These are phyloP conservation scores for Tribolium castaneum DNA, from an alignment of 1,140 invertebrate genomes.

Conservation along the genomic window DNA sequence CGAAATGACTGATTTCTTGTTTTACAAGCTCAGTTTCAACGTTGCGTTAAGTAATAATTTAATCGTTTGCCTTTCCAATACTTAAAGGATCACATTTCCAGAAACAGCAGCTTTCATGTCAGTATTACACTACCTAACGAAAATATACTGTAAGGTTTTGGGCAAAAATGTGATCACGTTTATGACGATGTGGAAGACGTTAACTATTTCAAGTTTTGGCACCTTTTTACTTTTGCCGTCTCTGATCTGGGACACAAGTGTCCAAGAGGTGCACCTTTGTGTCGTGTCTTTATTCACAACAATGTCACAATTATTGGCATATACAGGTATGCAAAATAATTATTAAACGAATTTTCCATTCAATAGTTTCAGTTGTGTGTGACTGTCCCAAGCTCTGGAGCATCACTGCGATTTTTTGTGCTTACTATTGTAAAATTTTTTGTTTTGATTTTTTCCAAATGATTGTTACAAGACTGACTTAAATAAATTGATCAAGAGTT, in stretches of 20 bases:
- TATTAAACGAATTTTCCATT: background rate
- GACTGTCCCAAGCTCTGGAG: constrained; percentile 59
- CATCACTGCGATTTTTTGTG: constrained; percentile 55
- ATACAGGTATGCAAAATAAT: constrained; percentile 55
- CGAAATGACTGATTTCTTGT: constrained; percentile 57
- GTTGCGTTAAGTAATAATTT: constrained; percentile 44
- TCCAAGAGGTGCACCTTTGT: constrained; percentile 59
- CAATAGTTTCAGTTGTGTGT: constrained; percentile 53
- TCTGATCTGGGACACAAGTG: constrained; percentile 66
- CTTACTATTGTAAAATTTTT: constrained; percentile 39
- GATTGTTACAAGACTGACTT: background rate
- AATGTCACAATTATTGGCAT: constrained; percentile 60
- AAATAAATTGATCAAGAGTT: constrained; percentile 14
- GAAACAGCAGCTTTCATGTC: constrained; percentile 52
- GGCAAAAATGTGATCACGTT: constrained; percentile 44
- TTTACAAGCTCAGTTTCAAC: constrained; percentile 60
- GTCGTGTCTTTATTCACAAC: constrained; percentile 60
- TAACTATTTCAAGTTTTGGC: constrained; percentile 65
- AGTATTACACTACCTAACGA: constrained; percentile 54
- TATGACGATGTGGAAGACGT: constrained; percentile 60
- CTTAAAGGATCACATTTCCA: constrained; percentile 44
- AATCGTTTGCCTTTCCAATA: background rate
- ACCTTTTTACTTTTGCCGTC: constrained; percentile 66
- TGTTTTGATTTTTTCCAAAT: constrained; percentile 6
- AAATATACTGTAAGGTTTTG: constrained; percentile 49